phyloP scores from a whole-genome alignment of 1,140 invertebrate species.

The Ctenoplectra terminalis region DNA sequence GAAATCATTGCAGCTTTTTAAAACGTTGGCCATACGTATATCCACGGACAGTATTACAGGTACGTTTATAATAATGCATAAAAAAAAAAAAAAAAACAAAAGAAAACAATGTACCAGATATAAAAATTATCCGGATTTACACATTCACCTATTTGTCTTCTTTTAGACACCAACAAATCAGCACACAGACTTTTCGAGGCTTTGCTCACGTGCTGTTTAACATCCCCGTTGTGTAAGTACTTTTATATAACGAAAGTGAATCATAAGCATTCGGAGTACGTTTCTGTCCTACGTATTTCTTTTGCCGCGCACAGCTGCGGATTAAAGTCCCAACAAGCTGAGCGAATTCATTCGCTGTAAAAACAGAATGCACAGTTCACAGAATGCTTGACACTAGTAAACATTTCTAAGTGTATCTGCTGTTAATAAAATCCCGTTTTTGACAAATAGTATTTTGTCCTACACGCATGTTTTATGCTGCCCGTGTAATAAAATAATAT shows the following conservation, averaged over 20 bases:
- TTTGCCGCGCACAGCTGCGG: constrained; percentile 69
- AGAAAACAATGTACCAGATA: not conserved
- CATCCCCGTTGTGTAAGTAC: constrained; percentile 78
- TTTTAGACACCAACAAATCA: constrained; percentile 79
- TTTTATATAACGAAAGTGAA: constrained; percentile 57
- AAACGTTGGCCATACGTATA: constrained; percentile 72
- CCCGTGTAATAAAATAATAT: not conserved
- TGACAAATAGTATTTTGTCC: constrained; percentile 6
- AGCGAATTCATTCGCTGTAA: constrained; percentile 47
- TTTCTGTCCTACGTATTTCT: constrained; percentile 42
- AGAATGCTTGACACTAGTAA: constrained; percentile 40
- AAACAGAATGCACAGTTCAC: constrained; percentile 75
- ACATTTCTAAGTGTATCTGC: constrained; percentile 32
- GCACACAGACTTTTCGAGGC: constrained; percentile 78
- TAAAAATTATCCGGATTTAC: not conserved
- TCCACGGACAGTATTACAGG: constrained; percentile 75
- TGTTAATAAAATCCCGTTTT: not conserved
- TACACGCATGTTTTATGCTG: not conserved
- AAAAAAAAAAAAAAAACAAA: no score
- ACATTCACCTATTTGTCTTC: constrained; percentile 31
- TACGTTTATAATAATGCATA: constrained; percentile 8
- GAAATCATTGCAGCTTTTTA: constrained; percentile 69
- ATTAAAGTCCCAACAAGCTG: constrained; percentile 70
- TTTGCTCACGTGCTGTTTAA: constrained; percentile 80
- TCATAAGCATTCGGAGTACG: constrained; percentile 34